Conservation (phyloP, 2,888 invertebrate species). For the Pyrrhosoma nymphula region DNA sequence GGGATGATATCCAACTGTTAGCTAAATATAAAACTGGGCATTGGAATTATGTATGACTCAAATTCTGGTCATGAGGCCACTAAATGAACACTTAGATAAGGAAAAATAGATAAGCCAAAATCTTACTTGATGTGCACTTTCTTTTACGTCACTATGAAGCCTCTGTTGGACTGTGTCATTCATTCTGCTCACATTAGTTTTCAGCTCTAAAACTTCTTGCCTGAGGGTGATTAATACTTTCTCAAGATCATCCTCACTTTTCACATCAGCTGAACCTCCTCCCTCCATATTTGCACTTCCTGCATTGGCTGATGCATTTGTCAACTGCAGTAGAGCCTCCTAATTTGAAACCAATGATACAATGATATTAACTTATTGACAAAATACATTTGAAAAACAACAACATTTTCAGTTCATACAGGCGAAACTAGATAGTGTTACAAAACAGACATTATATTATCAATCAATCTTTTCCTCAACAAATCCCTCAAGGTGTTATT, state of each 20-base stretch:
- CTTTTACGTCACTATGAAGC: constrained; percentile 7
- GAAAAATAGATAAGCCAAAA: too few species aligned
- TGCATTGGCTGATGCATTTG: constrained; percentile 35
- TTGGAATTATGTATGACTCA: too few species aligned
- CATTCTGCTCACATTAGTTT: constrained; percentile 39
- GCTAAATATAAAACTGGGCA: too few species aligned
- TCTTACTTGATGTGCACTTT: constrained; percentile 26
- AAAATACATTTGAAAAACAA: background rate
- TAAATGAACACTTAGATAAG: too few species aligned
- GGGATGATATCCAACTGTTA: too few species aligned
- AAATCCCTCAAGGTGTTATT: too few species aligned
- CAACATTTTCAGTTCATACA: background rate
- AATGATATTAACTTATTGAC: background rate
- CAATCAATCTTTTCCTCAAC: too few species aligned
- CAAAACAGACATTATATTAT: too few species aligned
- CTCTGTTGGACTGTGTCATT: constrained; percentile 43
- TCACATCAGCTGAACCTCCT: background rate
- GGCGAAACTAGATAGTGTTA: too few species aligned
- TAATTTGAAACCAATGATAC: background rate
- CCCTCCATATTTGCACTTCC: constrained; percentile 28
- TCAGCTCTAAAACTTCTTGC: constrained; percentile 25
- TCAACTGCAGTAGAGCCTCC: constrained; percentile 41
- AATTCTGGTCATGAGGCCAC: too few species aligned
- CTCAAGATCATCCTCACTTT: constrained; percentile 48
- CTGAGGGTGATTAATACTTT: constrained; percentile 16